Conservation (phyloP, 2,113 vertebrate genomes). For the Rhinopomastus cyanomelas region DNA sequence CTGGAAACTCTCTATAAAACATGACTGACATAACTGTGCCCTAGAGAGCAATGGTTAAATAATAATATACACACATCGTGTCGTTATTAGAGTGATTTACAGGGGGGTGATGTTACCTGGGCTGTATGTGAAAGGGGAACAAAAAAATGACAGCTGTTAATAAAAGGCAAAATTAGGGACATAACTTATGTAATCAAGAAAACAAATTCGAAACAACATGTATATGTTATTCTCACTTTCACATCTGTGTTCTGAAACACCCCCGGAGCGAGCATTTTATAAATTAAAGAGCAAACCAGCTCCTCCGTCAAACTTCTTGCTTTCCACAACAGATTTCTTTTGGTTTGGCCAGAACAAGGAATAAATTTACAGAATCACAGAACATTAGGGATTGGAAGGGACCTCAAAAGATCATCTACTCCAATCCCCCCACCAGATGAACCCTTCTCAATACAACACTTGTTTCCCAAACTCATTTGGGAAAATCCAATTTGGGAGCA, state of each 20-base stretch:
- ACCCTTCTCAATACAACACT: neutral
- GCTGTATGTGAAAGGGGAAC: neutral
- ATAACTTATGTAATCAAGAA: neutral
- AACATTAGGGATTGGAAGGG: no score
- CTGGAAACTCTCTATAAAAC: conserved; percentile 14
- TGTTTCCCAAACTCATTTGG: neutral
- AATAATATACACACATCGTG: conserved; percentile 30
- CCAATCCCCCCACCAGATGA: neutral
- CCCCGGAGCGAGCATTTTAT: neutral
- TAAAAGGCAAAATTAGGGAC: neutral
- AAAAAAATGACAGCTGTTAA: neutral
- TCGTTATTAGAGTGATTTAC: conserved; percentile 49
- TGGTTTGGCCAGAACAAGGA: neutral
- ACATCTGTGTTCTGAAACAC: neutral
- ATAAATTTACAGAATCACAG: no score
- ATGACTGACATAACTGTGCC: conserved; percentile 15
- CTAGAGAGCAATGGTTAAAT: conserved; percentile 47
- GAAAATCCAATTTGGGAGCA: no score
- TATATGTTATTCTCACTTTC: neutral
- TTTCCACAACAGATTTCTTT: neutral
- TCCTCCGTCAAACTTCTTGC: neutral
- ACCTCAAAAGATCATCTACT: no score
- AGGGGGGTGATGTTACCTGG: neutral
- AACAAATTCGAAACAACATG: neutral
- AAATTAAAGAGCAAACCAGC: neutral